Base-by-base conservation (phyloP, 2,797 vertebrate species). In the Eulemur albifrons region DNA sequence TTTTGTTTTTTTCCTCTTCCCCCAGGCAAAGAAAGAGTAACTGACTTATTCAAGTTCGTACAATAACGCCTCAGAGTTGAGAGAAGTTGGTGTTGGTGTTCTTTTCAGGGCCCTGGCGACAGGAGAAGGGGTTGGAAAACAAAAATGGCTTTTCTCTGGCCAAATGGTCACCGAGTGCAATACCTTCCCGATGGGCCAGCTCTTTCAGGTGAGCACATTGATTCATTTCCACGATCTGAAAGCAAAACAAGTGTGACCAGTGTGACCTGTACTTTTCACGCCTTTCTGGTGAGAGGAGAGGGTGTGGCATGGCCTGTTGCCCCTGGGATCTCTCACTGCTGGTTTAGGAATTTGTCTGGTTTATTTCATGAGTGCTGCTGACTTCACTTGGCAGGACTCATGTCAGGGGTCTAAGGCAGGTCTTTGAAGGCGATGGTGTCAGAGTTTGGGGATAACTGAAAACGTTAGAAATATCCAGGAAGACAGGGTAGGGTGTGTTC, bases 41-140 rank as follows among this genome's bases (percentile, higher is more conserved):
- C 90, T 85, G 88, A 81, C 82, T 97, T 92, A 88, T 73, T 95
- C 85, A 85, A 30, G 54, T 88, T 88, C 6, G 6, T 63, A 97
- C 94, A 97, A 97, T 97, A 72, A 88, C 5, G 23, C 77, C 88
- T 96, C 93, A 97, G 95, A 96, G 85, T 95, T 85, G 92, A 92
- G 88, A 88, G 81, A 88, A 88, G 73, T 77, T 86, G 88, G 69
- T 77, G 65, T 73, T 80, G 73, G 88, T 94, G 63, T 96, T 90
- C 80, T 89, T 97, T 95, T 93, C 79, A 90, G 76, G 79, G 79
- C 92, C 84, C 88, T 3, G 30, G 94, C 85, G 70, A 96, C 10
- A 67, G 61, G 90, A 88, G 77, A 79, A n/a, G 79, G 79, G 81
- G 14, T 59, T 93, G 57, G 76, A 79, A 97, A 94, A 97, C 93